A percentile compares a stretch with the other conserved stretches of the same genome.
phyloP scores from a whole-genome alignment of 2,797 vertebrate genomes.

The Onychomys leucogaster region DNA sequence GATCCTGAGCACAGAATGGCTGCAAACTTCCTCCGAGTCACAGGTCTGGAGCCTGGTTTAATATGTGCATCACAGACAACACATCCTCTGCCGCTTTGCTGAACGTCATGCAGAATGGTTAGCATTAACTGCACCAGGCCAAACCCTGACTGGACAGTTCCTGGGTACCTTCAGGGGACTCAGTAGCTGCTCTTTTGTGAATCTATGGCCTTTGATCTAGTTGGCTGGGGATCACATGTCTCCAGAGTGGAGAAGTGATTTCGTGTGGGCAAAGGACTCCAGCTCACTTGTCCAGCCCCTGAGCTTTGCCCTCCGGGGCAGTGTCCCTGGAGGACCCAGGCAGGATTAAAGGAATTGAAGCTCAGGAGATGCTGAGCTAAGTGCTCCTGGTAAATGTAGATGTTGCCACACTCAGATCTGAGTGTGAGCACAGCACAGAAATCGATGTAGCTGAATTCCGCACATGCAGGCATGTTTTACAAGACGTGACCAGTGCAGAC shows the following conservation, averaged over 20 bases:
- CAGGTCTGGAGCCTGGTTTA: background rate
- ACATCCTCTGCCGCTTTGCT: background rate
- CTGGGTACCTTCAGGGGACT: background rate
- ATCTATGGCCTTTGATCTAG: background rate
- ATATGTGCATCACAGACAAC: background rate
- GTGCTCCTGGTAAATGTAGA: background rate
- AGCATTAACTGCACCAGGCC: background rate
- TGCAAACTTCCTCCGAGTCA: background rate
- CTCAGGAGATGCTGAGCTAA: too few species aligned
- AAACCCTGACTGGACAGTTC: background rate
- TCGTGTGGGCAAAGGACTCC: background rate
- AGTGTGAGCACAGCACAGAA: too few species aligned
- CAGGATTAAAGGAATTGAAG: background rate
- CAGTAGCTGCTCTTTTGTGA: background rate
- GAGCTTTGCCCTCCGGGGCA: background rate
- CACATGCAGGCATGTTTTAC: too few species aligned
- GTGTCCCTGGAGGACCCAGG: background rate
- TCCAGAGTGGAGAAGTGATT: background rate
- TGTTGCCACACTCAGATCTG: accelerated
- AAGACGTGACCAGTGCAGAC: background rate
- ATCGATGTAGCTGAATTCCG: background rate
- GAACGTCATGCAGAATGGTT: background rate
- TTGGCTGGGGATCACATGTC: background rate
- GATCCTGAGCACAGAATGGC: background rate
- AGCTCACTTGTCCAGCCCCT: background rate